A percentile compares a stretch with the other conserved stretches of the same genome.
Evolutionary conservation across 2,113 vertebrate genomes (phyloP).

Genomic region (Gorilla gorilla): DNA sequence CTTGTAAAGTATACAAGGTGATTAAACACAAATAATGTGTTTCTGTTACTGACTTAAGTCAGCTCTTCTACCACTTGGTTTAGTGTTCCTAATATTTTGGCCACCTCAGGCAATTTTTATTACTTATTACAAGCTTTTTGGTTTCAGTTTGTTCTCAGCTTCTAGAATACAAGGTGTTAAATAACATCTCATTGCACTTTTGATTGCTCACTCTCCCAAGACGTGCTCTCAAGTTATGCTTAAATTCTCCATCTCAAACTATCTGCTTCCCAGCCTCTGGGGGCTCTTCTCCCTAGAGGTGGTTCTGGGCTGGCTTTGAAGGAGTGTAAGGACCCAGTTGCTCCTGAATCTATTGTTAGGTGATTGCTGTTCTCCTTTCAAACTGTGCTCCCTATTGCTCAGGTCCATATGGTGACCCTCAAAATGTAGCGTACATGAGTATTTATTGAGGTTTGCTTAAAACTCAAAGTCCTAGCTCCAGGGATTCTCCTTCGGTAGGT

Average conservation of each 20-base stretch:
- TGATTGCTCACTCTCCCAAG: background rate
- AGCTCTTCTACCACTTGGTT: background rate
- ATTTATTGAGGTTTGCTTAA: background rate
- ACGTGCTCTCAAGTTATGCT: background rate
- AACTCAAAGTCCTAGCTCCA: background rate
- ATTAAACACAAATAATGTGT: background rate
- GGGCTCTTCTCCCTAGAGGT: background rate
- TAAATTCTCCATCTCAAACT: background rate
- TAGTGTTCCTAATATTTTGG: background rate
- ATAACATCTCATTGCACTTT: no score
- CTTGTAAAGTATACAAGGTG: background rate
- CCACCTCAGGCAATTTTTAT: background rate
- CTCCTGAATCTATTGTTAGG: background rate
- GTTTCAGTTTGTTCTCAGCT: constrained; percentile 1
- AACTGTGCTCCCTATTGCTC: background rate
- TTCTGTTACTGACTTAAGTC: background rate
- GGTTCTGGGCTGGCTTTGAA: background rate
- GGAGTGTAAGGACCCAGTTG: background rate
- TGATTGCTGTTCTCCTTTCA: background rate
- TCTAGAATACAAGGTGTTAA: background rate
- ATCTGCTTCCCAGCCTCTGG: background rate
- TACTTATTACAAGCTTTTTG: background rate
- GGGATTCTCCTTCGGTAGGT: background rate
- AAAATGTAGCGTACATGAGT: background rate
- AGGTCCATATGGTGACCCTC: background rate